phyloP scores from a whole-genome alignment of 2,113 vertebrate genomes.

The Chamaea fasciata region DNA sequence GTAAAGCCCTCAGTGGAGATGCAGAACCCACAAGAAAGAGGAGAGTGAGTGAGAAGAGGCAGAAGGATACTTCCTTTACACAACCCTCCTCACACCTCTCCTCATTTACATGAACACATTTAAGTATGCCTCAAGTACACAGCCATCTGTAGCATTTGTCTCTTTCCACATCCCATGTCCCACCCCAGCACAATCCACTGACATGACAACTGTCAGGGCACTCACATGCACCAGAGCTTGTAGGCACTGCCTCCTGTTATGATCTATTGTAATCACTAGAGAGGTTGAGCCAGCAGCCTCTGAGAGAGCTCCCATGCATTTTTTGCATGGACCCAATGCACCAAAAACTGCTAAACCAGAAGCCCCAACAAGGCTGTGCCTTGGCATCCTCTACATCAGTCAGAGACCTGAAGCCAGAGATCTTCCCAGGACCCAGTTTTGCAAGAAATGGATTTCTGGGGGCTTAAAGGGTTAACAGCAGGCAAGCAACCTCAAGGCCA shows the following conservation, averaged over 20 bases:
- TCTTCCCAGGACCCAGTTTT: not conserved
- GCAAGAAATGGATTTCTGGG: not conserved
- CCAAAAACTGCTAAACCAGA: not conserved
- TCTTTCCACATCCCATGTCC: not conserved
- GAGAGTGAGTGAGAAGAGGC: not conserved
- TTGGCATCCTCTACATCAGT: fast-evolving
- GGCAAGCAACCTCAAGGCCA: not conserved
- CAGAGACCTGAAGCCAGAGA: not conserved
- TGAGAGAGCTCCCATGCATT: not conserved
- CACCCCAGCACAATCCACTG: not conserved
- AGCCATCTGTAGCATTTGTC: not conserved
- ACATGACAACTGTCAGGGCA: fast-evolving
- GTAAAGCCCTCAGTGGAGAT: not conserved
- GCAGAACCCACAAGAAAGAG: too few species aligned
- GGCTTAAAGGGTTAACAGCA: not conserved
- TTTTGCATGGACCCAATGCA: not conserved
- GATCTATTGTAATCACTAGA: not conserved
- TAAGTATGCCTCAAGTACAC: not conserved
- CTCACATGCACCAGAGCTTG: not conserved
- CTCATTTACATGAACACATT: not conserved
- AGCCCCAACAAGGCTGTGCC: not conserved
- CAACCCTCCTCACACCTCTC: not conserved
- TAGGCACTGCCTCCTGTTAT: not conserved
- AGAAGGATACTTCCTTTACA: not conserved
- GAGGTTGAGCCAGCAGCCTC: not conserved